A percentile compares a stretch with the other conserved stretches of the same genome.
Conservation (phyloP, 2,888 invertebrate species). For the Teleogryllus oceanicus region DNA sequence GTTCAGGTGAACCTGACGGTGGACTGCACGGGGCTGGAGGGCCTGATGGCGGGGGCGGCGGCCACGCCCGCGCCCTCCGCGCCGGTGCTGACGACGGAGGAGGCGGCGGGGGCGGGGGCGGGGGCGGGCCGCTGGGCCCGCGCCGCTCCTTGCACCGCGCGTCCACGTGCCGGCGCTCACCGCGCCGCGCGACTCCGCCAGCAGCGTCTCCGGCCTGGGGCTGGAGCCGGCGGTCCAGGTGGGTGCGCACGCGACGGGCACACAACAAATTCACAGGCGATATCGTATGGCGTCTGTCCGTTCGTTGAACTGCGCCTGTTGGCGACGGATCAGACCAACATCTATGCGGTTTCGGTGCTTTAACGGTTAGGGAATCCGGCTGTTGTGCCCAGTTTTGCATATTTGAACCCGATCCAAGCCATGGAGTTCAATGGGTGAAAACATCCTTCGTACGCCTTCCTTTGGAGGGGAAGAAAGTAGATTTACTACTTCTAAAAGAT, state of each 20-base stretch:
- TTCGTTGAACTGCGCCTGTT: too few relatives aligned
- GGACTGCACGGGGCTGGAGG: conserved; percentile 42
- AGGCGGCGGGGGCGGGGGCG: conserved; percentile 23
- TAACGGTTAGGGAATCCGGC: too few relatives aligned
- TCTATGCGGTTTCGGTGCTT: too few relatives aligned
- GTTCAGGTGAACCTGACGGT: conserved; percentile 47
- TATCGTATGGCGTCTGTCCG: too few relatives aligned
- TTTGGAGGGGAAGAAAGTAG: too few relatives aligned
- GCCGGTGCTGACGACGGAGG: conserved; percentile 22
- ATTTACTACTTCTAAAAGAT: too few relatives aligned
- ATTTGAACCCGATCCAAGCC: too few relatives aligned
- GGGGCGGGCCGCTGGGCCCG: conserved; percentile 37
- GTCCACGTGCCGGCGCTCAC: conserved; percentile 33
- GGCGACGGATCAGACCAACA: too few relatives aligned
- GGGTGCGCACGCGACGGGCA: conserved; percentile 26
- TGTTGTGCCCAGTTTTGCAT: too few relatives aligned
- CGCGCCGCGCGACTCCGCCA: conserved; percentile 40
- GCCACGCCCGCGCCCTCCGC: conserved; percentile 31
- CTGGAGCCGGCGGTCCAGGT: conserved; percentile 44
- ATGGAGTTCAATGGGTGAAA: too few relatives aligned
- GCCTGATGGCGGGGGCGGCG: conserved; percentile 32
- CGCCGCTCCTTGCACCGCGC: conserved; percentile 34
- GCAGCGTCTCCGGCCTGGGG: conserved; percentile 42
- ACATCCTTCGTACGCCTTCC: too few relatives aligned
- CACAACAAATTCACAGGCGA: too few relatives aligned